A percentile compares a stretch with the other conserved stretches of the same genome.
Conservation (phyloP, 2,113 vertebrate genomes). For the Catagonus wagneri region DNA sequence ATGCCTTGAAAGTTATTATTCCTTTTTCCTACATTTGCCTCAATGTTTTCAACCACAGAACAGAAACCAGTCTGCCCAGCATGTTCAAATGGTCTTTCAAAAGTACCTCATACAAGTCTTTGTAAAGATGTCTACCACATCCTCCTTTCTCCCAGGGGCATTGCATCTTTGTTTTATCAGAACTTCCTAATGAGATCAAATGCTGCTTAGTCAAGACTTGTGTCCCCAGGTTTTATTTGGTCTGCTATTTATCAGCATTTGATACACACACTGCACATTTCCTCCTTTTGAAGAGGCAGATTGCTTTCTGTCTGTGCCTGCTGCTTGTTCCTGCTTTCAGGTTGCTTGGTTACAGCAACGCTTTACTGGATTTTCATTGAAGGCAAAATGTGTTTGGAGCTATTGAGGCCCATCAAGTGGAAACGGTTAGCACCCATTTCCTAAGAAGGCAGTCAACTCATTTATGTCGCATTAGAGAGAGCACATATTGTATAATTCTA, state of each 20-base stretch:
- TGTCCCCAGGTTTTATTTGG: constrained; percentile 51
- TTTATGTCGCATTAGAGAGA: constrained; percentile 65
- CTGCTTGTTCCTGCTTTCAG: constrained; percentile 66
- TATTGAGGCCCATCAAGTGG: constrained; percentile 84
- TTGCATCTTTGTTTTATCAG: constrained; percentile 50
- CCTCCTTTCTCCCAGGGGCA: not conserved
- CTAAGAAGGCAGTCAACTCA: constrained; percentile 72
- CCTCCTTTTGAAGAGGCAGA: constrained; percentile 43
- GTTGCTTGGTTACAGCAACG: constrained; percentile 87
- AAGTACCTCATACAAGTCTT: not conserved
- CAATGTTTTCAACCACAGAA: constrained; percentile 18
- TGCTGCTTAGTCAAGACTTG: constrained; percentile 62
- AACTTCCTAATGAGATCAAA: constrained; percentile 75
- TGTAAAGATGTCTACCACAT: not conserved
- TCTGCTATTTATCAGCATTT: constrained; percentile 70
- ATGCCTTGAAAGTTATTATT: not conserved
- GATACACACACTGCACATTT: constrained; percentile 38
- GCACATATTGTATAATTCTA: constrained; percentile 63
- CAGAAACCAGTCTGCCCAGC: not conserved
- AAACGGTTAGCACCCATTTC: constrained; percentile 82
- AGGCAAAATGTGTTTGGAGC: constrained; percentile 75
- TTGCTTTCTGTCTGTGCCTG: constrained; percentile 64
- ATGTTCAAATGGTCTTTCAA: not conserved
- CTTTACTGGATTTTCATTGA: constrained; percentile 79
- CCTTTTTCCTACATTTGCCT: not conserved